Percentiles rank a stretch among this genome's conserved stretches.
Evolutionary conservation across 37 sponge, comb jelly and placozoan genomes (phyloP).

Genomic region (Hexactinellida sp.): DNA sequence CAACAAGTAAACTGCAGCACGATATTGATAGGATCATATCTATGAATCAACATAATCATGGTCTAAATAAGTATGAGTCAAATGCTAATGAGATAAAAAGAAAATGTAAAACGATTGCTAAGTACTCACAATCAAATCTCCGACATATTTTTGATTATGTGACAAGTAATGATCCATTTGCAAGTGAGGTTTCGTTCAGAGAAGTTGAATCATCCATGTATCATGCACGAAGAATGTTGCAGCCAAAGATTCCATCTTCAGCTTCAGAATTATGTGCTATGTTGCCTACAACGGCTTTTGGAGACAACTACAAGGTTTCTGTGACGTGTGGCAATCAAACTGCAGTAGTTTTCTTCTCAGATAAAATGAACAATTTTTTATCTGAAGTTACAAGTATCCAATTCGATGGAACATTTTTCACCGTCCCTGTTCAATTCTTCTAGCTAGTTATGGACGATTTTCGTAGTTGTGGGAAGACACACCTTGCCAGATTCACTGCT

Average conservation of each 20-base stretch:
- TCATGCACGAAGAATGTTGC: not conserved
- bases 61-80: not conserved
- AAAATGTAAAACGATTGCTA: not conserved
- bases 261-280: not conserved
- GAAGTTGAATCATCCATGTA: not conserved
- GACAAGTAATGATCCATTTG: not conserved
- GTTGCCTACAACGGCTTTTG: not conserved
- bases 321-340: too few species aligned
- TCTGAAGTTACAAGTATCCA: not conserved
- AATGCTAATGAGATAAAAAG: not conserved
- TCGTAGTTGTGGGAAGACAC: not conserved
- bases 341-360: not conserved
- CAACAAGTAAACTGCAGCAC: too few species aligned
- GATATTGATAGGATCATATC: too few species aligned
- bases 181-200: not conserved
- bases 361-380: not conserved
- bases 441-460: not conserved
- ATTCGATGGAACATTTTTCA: not conserved
- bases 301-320: too few species aligned
- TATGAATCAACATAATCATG: not conserved
- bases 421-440: not conserved
- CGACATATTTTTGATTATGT: not conserved
- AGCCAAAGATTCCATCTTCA: not conserved
- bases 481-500: not conserved
- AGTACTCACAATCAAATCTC: not conserved